These are phyloP conservation scores for Drosophila sturtevanti DNA, from an alignment of 1,140 invertebrate genomes.

Conservation along the genomic window DNA sequence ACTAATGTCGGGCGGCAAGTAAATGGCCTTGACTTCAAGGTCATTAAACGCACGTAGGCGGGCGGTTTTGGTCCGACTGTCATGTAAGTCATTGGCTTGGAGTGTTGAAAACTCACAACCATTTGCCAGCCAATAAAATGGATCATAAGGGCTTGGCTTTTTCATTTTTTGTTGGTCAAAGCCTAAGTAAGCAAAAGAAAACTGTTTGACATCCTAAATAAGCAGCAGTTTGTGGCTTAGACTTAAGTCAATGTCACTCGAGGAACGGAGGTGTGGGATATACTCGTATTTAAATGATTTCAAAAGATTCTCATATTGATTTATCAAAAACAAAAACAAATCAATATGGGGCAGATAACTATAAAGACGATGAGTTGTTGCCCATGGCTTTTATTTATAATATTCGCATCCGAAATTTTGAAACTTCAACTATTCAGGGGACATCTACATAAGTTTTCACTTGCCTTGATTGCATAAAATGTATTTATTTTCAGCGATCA, in stretches of 20 bases:
- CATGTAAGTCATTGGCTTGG: too few species aligned
- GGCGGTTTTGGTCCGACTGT: too few species aligned
- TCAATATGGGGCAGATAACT: too few species aligned
- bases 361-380: too few species aligned
- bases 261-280: background rate
- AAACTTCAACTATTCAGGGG: too few species aligned
- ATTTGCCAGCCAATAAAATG: background rate
- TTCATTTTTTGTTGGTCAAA: conserved; percentile 7
- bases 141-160: background rate
- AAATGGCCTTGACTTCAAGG: conserved; percentile 30
- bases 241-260: conserved; percentile 15
- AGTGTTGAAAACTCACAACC: background rate
- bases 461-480: too few species aligned
- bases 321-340: background rate
- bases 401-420: too few species aligned
- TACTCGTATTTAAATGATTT: background rate
- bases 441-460: too few species aligned
- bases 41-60: conserved; percentile 1
- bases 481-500: too few species aligned
- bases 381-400: too few species aligned
- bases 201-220: conserved; percentile 50
- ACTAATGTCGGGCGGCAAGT: conserved; percentile 20
- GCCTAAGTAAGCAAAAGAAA: conserved; percentile 34
- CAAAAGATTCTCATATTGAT: background rate
- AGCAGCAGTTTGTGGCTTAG: conserved; percentile 22